phyloP scores from a whole-genome alignment of 2,888 invertebrate species.

The Synergus umbraculus region DNA sequence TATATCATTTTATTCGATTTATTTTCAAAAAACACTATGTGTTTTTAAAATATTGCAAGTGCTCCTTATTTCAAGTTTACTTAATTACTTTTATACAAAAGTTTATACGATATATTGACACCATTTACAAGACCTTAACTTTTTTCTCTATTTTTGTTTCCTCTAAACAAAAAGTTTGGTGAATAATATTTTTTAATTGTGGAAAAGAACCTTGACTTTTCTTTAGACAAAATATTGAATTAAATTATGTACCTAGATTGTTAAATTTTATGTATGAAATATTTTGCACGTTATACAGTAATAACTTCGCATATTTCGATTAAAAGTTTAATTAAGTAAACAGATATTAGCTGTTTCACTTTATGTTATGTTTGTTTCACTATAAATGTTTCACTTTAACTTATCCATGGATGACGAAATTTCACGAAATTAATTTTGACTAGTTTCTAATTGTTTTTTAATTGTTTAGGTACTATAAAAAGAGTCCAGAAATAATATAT shows the following conservation, averaged over 20 bases:
- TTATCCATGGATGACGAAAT: background rate
- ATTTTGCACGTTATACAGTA: background rate
- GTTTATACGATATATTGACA: background rate
- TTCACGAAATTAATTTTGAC: background rate
- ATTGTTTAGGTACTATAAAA: background rate
- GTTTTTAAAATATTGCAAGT: background rate
- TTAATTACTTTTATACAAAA: background rate
- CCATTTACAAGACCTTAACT: slow-evolving; percentile 1
- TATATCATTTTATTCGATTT: no score
- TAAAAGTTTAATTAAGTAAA: background rate
- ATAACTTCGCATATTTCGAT: background rate
- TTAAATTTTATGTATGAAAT: background rate
- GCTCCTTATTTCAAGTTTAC: background rate
- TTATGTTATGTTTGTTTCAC: no score
- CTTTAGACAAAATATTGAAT: background rate
- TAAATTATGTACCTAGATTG: background rate
- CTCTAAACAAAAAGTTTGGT: background rate
- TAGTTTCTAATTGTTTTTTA: background rate
- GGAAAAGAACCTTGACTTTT: no score
- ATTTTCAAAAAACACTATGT: background rate
- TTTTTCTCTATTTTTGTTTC: background rate
- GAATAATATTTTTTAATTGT: no score
- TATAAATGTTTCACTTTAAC: background rate
- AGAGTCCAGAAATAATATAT: background rate
- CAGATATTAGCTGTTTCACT: background rate